A percentile compares a stretch with the other conserved stretches of the same genome.
Conservation (phyloP, 2,113 vertebrate species). For the Orycteropus afer region DNA sequence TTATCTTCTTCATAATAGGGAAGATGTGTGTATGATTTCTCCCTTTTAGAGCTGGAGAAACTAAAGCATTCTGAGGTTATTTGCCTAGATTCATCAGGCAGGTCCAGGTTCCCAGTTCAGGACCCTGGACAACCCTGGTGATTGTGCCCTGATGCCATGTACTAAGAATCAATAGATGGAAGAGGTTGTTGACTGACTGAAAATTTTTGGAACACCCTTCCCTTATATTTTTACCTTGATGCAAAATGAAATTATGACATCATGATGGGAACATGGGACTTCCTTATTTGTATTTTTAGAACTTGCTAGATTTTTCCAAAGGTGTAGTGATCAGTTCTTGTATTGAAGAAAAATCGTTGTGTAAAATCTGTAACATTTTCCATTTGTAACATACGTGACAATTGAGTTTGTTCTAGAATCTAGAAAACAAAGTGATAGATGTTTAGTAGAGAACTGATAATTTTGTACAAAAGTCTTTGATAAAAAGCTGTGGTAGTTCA, state of each 20-base stretch:
- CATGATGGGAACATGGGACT: constrained; percentile 30
- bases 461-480: neutral
- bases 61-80: neutral
- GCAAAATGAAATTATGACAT: constrained; percentile 65
- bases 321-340: neutral
- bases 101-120: neutral
- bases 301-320: constrained; percentile 49
- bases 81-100: neutral
- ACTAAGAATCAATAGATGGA: neutral
- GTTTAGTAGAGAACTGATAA: neutral
- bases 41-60: neutral
- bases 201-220: constrained; percentile 16
- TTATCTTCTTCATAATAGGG: neutral
- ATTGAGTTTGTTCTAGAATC: constrained; percentile 10
- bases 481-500: too few species aligned
- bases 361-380: neutral
- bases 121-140: neutral
- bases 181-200: neutral
- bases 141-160: neutral
- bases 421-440: neutral
- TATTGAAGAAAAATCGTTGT: neutral
- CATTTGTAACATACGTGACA: neutral
- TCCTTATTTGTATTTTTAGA: constrained; percentile 71
- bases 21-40: neutral
- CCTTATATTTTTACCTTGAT: constrained; percentile 49